Percentiles rank a stretch among this genome's conserved stretches.
These are phyloP conservation scores for Epinephelus cyanopodus DNA, from an alignment of 2,113 vertebrate species.

Conservation along the genomic window DNA sequence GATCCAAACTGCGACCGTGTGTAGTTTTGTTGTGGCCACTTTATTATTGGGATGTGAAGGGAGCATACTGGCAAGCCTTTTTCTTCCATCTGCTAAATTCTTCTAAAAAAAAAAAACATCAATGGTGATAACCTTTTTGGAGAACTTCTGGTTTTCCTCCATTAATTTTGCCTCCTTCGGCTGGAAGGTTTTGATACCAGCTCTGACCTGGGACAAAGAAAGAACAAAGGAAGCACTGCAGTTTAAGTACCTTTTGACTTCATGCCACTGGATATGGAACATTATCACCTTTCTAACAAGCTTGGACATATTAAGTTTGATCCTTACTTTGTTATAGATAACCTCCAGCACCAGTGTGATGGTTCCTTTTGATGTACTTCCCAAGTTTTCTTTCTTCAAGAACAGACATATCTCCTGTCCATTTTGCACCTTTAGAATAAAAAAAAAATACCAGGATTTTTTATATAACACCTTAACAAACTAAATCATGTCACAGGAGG, in stretches of 20 bases:
- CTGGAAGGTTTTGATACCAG: slow-evolving; percentile 90
- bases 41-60: slow-evolving; percentile 26
- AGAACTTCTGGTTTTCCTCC: slow-evolving; percentile 92
- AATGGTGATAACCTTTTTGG: slow-evolving; percentile 88
- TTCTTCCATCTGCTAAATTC: slow-evolving; percentile 39
- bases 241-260: neutral
- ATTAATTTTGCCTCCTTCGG: slow-evolving; percentile 89
- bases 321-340: slow-evolving; percentile 94
- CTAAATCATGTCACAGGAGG: slow-evolving; percentile 79
- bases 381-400: slow-evolving; percentile 94
- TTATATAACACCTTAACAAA: slow-evolving; percentile 21
- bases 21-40: slow-evolving; percentile 38
- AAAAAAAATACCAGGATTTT: neutral
- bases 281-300: slow-evolving; percentile 1
- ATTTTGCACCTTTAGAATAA: slow-evolving; percentile 87
- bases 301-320: neutral
- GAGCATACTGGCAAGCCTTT: slow-evolving; percentile 21
- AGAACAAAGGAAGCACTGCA: neutral
- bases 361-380: slow-evolving; percentile 88
- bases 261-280: neutral
- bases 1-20: slow-evolving; percentile 36
- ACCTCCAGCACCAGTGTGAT: slow-evolving; percentile 93
- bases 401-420: slow-evolving; percentile 87
- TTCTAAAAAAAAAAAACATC: slow-evolving; percentile 23
- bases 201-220: slow-evolving; percentile 87